Evolutionary conservation across 1,140 invertebrate genomes (phyloP).

Genomic region (Phocides pigmalion): DNA sequence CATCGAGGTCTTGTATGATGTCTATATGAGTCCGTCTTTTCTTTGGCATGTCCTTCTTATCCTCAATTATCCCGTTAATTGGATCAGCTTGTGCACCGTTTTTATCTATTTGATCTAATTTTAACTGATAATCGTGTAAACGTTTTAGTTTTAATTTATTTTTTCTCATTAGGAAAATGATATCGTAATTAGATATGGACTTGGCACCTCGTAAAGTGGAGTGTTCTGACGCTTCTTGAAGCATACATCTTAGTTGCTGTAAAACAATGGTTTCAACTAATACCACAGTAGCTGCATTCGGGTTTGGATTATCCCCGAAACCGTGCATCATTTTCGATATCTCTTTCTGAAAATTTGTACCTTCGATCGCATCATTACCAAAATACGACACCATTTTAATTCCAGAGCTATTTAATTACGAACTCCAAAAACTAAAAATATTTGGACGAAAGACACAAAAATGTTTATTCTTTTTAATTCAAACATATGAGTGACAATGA

Average conservation of each 20-base stretch:
- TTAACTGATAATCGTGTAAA: constrained; percentile 68
- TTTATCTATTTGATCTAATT: constrained; percentile 70
- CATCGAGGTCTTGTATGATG: constrained; percentile 83
- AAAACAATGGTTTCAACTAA: constrained; percentile 88
- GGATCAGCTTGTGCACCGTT: constrained; percentile 46
- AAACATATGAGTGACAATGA: no score
- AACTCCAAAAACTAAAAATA: no score
- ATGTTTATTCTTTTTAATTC: no score
- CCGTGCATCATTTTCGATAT: constrained; percentile 90
- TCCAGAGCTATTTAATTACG: background rate
- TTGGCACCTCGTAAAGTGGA: constrained; percentile 79
- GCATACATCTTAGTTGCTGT: constrained; percentile 85
- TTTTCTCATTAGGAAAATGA: constrained; percentile 88
- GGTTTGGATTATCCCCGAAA: constrained; percentile 88
- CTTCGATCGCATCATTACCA: constrained; percentile 62
- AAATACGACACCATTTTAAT: constrained; percentile 66
- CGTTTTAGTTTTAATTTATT: constrained; percentile 78
- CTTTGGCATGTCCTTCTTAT: constrained; percentile 63
- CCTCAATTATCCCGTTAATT: constrained; percentile 57
- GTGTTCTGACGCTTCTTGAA: constrained; percentile 85
- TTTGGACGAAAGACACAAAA: no score
- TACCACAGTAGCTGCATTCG: constrained; percentile 86
- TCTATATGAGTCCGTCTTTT: constrained; percentile 72
- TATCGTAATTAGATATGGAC: constrained; percentile 82
- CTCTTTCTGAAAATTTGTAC: constrained; percentile 83